phyloP scores from a whole-genome alignment of 2,888 invertebrate genomes.

The Acleris holmiana region DNA sequence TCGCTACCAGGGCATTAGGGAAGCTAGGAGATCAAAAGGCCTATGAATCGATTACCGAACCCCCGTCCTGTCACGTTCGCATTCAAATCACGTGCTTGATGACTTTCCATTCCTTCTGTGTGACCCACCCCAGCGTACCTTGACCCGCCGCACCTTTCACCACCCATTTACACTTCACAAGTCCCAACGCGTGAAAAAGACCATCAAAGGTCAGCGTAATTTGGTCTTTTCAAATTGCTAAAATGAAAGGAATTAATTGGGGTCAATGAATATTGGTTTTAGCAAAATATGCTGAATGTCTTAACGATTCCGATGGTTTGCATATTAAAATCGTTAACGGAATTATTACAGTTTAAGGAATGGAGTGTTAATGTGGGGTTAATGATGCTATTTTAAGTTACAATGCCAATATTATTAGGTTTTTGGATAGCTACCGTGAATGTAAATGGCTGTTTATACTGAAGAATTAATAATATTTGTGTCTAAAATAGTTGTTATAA shows the following conservation, averaged over 20 bases:
- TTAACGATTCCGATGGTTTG: constrained; percentile 28
- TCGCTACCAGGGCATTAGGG: constrained; percentile 10
- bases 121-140: constrained; percentile 12
- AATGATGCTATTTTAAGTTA: not conserved
- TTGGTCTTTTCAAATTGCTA: constrained; percentile 31
- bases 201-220: constrained; percentile 16
- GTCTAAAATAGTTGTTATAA: too few relatives aligned
- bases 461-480: too few relatives aligned
- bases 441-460: too few relatives aligned
- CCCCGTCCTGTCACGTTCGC: constrained; percentile 49
- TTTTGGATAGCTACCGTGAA: too few relatives aligned
- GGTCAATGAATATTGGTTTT: constrained; percentile 43
- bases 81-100: constrained; percentile 51
- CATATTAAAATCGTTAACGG: constrained; percentile 16
- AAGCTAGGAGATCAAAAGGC: constrained; percentile 44
- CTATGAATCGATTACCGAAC: constrained; percentile 46
- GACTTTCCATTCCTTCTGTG: constrained; percentile 46
- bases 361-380: not conserved
- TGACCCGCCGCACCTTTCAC: constrained; percentile 25
- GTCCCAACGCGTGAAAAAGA: constrained; percentile 26
- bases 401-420: too few relatives aligned
- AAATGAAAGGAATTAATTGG: constrained; percentile 50
- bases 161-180: constrained; percentile 24
- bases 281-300: constrained; percentile 32
- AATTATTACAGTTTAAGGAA: not conserved